Base-by-base conservation (phyloP, 2,797 vertebrate species). In the Takifugu ocellatus region DNA sequence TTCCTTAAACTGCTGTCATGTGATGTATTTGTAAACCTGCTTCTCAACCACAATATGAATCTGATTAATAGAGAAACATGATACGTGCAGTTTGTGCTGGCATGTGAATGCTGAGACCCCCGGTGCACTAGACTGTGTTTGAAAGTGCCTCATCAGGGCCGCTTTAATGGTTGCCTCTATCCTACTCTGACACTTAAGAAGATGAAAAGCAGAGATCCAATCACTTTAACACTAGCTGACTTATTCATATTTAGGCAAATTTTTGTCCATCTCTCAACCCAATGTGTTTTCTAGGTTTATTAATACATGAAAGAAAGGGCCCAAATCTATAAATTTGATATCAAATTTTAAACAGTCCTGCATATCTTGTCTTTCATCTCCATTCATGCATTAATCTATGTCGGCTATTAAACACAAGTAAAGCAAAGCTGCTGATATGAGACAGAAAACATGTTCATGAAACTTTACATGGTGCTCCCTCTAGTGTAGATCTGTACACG, bases 261-360 rank as follows among this genome's bases (percentile, higher is more conserved):
- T 89, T 89, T 70, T 74, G 75, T 84, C 80, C 72, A 83, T 90
- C 81, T 88, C 69, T 81, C 61, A 59, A 78, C 87, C 91, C 87
- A 87, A 85, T 39, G 90, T 88, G 81, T 90, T 89, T 87, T 78
- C 72, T 71, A 46, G 65, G 70, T 82, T 89, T 87, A 88, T 90
- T 91, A 91, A 91, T 87, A 88, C 86, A 91, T 91, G 89, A 92
- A 92, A 91, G 89, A 79, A 83, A 87, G 79, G 81, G 83, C 88
- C 88, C 76, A 82, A 88, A 79, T 89, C 89, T 84, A 90, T 89
- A 88, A 90, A 87, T 86, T 81, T 79, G 78, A 87, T 81, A 89
- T 91, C 46, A 88, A 89, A 87, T 74, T 89, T 91, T 90, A 85
- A 90, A 88, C 75, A 83, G 70, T 82, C 67, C 66, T 76, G 84